Percentiles rank a stretch among this genome's conserved stretches.
Conservation (phyloP, 2,888 invertebrate species). For the Prosopocoilus inquinatus region DNA sequence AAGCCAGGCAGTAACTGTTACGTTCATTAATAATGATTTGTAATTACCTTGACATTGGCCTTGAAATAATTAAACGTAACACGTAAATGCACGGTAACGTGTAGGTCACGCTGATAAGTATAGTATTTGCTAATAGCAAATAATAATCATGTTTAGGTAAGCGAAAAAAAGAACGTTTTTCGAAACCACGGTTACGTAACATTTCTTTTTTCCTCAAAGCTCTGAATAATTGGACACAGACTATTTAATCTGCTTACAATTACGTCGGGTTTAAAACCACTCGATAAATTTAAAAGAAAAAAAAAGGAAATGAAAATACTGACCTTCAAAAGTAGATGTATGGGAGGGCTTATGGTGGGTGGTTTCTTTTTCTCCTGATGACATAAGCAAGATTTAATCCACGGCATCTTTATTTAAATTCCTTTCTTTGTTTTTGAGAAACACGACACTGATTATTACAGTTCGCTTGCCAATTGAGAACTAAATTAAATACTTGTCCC, state of each 20-base stretch:
- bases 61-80: background rate
- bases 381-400: constrained; percentile 53
- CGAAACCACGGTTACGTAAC: too few species aligned
- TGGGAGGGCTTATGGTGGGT: constrained; percentile 51
- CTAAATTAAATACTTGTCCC: too few species aligned
- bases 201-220: background rate
- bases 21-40: background rate
- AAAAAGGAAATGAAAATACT: constrained; percentile 44
- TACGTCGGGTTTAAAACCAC: too few species aligned
- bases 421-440: background rate
- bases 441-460: too few species aligned
- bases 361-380: constrained; percentile 51
- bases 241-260: background rate
- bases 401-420: constrained; percentile 44
- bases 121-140: too few species aligned
- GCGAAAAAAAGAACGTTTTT: too few species aligned
- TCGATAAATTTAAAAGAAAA: background rate
- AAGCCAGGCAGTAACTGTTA: background rate
- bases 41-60: constrained; percentile 9
- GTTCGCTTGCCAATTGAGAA: too few species aligned
- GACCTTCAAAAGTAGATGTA: constrained; percentile 53
- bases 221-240: background rate
- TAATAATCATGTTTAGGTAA: too few species aligned
- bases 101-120: too few species aligned
- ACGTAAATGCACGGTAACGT: too few species aligned